Percentiles rank a stretch among this genome's conserved stretches.
These are phyloP conservation scores for Nebria salina DNA, from an alignment of 2,888 invertebrate species.

Conservation along the genomic window DNA sequence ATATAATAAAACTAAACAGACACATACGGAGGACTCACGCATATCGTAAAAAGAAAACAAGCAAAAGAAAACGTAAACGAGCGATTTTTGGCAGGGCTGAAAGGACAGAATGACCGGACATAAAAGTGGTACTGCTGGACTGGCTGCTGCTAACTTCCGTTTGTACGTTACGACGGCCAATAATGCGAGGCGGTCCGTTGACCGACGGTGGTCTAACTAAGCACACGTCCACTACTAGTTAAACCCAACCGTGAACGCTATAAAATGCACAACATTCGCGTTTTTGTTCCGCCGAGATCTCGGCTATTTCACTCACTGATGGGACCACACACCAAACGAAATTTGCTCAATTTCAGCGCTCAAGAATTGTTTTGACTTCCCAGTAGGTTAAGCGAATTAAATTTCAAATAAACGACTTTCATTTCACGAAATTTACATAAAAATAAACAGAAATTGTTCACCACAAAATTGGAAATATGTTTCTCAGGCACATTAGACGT, in stretches of 20 bases:
- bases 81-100: not conserved
- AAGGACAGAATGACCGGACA: not conserved
- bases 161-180: not conserved
- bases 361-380: not conserved
- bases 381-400: not conserved
- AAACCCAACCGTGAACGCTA: not conserved
- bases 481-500: not conserved
- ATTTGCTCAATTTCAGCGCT: not conserved
- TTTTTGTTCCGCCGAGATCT: not conserved
- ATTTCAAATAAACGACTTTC: not conserved
- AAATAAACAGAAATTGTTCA: too few species aligned
- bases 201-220: not conserved
- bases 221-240: not conserved
- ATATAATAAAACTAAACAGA: constrained; percentile 1
- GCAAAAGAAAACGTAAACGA: not conserved
- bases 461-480: not conserved
- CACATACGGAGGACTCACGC: not conserved
- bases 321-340: not conserved
- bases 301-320: not conserved
- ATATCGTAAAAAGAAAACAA: not conserved
- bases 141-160: not conserved
- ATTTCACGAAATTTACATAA: not conserved
- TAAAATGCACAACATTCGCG: constrained; percentile 1
- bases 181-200: not conserved
- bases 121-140: not conserved